Evolutionary conservation across 2,113 vertebrate genomes (phyloP).

Genomic region (Neolamprologus kungweensis): DNA sequence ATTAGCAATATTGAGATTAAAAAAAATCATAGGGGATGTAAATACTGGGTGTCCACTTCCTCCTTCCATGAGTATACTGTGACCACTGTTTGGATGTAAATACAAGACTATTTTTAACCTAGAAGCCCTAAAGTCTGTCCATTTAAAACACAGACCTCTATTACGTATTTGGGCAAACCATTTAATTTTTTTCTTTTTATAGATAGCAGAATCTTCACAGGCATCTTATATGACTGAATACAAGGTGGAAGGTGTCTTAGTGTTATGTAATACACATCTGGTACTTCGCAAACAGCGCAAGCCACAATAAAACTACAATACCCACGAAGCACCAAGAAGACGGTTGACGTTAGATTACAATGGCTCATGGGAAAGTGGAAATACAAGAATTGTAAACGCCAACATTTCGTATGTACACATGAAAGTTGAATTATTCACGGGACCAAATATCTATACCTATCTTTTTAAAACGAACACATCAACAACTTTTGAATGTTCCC

Average conservation of each 20-base stretch:
- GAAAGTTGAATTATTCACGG: not conserved
- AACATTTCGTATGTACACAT: rapidly evolving
- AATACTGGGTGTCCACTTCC: not conserved
- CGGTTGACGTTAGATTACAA: not conserved
- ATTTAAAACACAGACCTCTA: not conserved
- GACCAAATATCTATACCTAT: not conserved
- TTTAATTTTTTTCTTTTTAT: not conserved
- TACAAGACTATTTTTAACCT: not conserved
- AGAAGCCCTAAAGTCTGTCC: not conserved
- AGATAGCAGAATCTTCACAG: not conserved
- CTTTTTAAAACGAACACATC: not conserved
- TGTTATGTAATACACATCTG: not conserved
- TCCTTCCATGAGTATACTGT: not conserved
- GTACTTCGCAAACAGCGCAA: not conserved
- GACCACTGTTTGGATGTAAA: not conserved
- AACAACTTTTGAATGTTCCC: not conserved
- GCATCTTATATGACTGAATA: not conserved
- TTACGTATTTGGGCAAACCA: not conserved
- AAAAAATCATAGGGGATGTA: not conserved
- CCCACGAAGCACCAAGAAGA: not conserved
- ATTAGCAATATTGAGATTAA: not conserved
- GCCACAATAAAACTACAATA: not conserved
- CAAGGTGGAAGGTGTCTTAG: not conserved
- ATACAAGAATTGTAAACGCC: not conserved
- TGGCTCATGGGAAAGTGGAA: slow-evolving; percentile 37